Evolutionary conservation across 1,140 invertebrate genomes (phyloP), one percentile per base, ranked within the genome.

Genomic region (Steinernema feltiae): DNA sequence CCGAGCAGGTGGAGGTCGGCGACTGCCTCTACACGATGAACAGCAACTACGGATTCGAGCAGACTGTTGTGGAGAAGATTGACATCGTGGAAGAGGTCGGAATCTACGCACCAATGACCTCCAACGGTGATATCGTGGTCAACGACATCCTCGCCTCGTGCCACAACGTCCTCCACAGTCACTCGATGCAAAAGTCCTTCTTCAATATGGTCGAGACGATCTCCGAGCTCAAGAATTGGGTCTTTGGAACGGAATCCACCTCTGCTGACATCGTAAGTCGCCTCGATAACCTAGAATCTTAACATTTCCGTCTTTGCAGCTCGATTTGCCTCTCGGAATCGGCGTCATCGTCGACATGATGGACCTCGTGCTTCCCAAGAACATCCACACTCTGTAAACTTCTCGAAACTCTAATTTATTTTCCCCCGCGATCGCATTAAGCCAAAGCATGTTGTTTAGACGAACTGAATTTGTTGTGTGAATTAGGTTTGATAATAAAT

Each of bases 141-240:
- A 78, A 78, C 41, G 76, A 70, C 21, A 78, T 78, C 32, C 69
- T 77, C 32, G 76, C 76, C 27, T 78, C 76, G n/a, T 78, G 76
- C 35, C 74, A 78, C 41, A 77, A 69, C 32, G 63, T 77, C 31
- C 48, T 76, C 30, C 46, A 78, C 32, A 71, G 32, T 27, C 31
- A 78, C 32, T 48, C 76, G n/a, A 69, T 78, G 27, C 76, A 78
- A 35, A 32, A 78, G 17, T 63, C 76, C 1, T 77, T 78, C n/a
- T 77, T 32, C 30, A 30, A 71, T 29, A 18, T 72, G 29, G 70
- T 72, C 0, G 18, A 32, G 29, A 0, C 12, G 18, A 0, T 2
- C 35, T 18, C 35, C 29, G 21, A 31, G 1, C 53, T 63, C 53
- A 63, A 63, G 24, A 63, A 63, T 27, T 63, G 53, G 53, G 24